Conservation (phyloP, 2,113 vertebrate genomes). For the Thunnus maccoyii region DNA sequence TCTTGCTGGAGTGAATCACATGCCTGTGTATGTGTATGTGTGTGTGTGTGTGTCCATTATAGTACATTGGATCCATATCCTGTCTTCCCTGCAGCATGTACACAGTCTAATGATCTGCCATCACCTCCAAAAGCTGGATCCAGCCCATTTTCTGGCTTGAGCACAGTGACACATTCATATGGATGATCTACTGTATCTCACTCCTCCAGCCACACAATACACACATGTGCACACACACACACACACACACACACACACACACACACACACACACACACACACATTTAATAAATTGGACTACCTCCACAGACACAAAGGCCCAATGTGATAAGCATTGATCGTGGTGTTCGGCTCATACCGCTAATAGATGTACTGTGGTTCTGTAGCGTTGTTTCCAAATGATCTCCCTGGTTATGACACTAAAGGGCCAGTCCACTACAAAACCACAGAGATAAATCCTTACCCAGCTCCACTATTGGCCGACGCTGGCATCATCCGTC, state of each 20-base stretch:
- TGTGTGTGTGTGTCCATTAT: conserved; percentile 25
- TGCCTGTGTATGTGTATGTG: conserved; percentile 7
- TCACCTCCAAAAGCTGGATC: conserved; percentile 35
- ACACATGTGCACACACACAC: conserved; percentile 10
- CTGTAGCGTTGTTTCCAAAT: conserved; percentile 59
- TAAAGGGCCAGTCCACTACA: conserved; percentile 49
- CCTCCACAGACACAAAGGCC: conserved; percentile 34
- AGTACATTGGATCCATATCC: conserved; percentile 45
- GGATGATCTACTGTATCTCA: conserved; percentile 30
- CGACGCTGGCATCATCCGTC: conserved; percentile 39
- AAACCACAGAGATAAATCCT: conserved; percentile 65
- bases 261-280: conserved; percentile 20
- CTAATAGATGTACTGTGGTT: conserved; percentile 59
- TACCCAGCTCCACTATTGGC: conserved; percentile 22
- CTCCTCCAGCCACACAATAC: not conserved
- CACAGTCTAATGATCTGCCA: conserved; percentile 58
- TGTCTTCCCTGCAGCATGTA: conserved; percentile 51
- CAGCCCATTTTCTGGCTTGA: not conserved
- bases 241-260: conserved; percentile 3
- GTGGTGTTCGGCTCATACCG: conserved; percentile 53
- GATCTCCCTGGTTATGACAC: conserved; percentile 59
- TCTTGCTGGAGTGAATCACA: conserved; percentile 32
- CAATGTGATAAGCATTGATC: conserved; percentile 74
- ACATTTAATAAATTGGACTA: conserved; percentile 55
- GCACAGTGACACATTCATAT: conserved; percentile 21